These are phyloP conservation scores for Sisyra nigra DNA, from an alignment of 2,888 invertebrate species.

Conservation along the genomic window DNA sequence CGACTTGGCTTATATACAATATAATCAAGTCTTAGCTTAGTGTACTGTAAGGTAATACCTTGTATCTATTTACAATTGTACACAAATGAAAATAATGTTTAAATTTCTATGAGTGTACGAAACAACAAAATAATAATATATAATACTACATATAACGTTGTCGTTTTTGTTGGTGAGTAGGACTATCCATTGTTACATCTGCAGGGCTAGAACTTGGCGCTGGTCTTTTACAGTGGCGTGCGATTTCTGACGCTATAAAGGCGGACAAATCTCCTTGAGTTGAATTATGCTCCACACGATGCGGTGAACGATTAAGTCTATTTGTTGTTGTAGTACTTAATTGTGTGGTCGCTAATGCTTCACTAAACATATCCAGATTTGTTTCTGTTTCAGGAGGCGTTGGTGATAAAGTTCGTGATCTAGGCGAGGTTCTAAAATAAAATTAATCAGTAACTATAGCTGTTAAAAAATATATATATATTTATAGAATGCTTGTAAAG, in stretches of 20 bases:
- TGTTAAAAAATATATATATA: neutral
- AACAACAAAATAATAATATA: no score
- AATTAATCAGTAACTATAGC: neutral
- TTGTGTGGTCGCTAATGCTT: constrained; percentile 6
- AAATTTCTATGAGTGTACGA: no score
- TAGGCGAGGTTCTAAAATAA: constrained; percentile 4
- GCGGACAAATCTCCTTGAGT: constrained; percentile 5
- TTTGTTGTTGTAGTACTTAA: neutral
- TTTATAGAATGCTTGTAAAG: neutral
- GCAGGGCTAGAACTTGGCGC: constrained; percentile 4
- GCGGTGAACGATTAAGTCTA: constrained; percentile 1
- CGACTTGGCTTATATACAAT: no score
- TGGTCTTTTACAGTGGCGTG: constrained; percentile 6
- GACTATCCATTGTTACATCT: constrained; percentile 9
- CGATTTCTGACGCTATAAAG: constrained; percentile 8
- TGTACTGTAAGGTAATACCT: no score
- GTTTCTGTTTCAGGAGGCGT: constrained; percentile 4
- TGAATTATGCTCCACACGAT: neutral
- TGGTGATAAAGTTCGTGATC: constrained; percentile 6
- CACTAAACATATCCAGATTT: constrained; percentile 8
- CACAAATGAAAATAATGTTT: no score
- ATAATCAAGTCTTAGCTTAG: no score
- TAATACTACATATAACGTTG: constrained; percentile 8
- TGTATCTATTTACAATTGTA: no score
- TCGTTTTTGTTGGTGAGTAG: constrained; percentile 8